A percentile compares a stretch with the other conserved stretches of the same genome.
phyloP scores from a whole-genome alignment of 2,113 vertebrate genomes.

The Perca flavescens region DNA sequence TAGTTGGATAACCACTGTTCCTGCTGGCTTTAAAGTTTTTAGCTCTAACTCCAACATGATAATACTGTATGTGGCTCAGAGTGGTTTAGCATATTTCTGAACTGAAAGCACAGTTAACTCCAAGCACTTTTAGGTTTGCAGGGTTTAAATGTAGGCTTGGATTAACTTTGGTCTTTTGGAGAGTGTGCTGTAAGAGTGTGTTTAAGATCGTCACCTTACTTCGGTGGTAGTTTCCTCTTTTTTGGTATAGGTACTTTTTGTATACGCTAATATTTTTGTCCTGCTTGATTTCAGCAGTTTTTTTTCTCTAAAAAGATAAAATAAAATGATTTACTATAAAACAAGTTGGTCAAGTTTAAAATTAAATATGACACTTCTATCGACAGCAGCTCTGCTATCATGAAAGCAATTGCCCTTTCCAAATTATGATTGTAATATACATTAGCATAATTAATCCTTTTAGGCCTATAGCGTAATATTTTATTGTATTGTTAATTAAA shows the following conservation, averaged over 20 bases:
- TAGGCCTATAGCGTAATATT: background rate
- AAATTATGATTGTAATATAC: conserved; percentile 10
- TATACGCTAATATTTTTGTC: background rate
- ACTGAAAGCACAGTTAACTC: background rate
- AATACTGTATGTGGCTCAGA: conserved; percentile 10
- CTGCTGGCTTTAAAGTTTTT: conserved; percentile 54
- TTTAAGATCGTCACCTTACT: conserved; percentile 17
- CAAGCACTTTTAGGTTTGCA: background rate
- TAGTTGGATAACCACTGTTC: conserved; percentile 63
- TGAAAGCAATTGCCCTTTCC: background rate
- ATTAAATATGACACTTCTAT: background rate
- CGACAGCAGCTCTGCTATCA: background rate
- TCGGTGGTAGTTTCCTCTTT: background rate
- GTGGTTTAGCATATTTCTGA: conserved; percentile 6
- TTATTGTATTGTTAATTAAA: background rate
- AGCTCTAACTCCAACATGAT: conserved; percentile 19
- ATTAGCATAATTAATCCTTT: background rate
- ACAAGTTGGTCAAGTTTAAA: conserved; percentile 10
- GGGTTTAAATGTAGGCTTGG: conserved; percentile 16
- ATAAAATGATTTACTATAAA: background rate
- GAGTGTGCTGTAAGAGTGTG: conserved; percentile 17
- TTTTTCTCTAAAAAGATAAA: background rate
- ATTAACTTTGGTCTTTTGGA: conserved; percentile 38
- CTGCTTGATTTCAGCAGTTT: background rate
- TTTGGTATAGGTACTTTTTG: conserved; percentile 12